Conservation (phyloP, 2,888 invertebrate species). For the Ochropacha duplaris region DNA sequence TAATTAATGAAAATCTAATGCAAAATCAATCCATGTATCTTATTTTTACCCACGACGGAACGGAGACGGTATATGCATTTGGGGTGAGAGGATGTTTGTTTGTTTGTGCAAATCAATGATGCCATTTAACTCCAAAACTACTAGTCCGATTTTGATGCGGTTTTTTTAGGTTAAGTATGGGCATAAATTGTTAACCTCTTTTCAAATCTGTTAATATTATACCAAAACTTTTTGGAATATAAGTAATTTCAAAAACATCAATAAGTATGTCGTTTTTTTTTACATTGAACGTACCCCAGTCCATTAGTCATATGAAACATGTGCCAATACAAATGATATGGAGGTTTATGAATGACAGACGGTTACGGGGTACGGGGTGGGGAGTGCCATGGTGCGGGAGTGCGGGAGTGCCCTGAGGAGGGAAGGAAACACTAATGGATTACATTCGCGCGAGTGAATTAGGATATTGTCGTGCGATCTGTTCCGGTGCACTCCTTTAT, state of each 20-base stretch:
- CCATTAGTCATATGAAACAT: conserved; percentile 82
- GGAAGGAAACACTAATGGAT: conserved; percentile 75
- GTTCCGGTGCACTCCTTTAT: conserved; percentile 79
- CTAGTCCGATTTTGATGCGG: too few species aligned
- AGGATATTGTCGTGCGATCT: conserved; percentile 81
- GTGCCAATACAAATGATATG: conserved; percentile 83
- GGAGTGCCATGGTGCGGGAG: conserved; percentile 20
- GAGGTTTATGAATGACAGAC: conserved; percentile 81
- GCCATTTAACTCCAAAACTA: too few species aligned
- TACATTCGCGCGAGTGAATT: conserved; percentile 82
- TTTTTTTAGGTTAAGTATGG: too few species aligned
- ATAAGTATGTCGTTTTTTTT: conserved; percentile 60
- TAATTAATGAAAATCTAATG: too few species aligned
- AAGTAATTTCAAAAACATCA: conserved; percentile 53
- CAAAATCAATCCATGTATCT: too few species aligned
- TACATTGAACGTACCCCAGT: conserved; percentile 69
- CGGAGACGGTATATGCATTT: too few species aligned
- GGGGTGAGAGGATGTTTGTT: too few species aligned
- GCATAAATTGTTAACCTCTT: too few species aligned
- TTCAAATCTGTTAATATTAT: conserved; percentile 6
- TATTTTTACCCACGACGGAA: too few species aligned
- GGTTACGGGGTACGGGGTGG: conserved; percentile 42
- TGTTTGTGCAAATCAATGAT: too few species aligned
- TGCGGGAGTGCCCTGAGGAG: conserved; percentile 34
- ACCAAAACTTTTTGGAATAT: conserved; percentile 30